Evolutionary conservation across 2,888 invertebrate genomes (phyloP).

Genomic region (Luperina nickerlii): DNA sequence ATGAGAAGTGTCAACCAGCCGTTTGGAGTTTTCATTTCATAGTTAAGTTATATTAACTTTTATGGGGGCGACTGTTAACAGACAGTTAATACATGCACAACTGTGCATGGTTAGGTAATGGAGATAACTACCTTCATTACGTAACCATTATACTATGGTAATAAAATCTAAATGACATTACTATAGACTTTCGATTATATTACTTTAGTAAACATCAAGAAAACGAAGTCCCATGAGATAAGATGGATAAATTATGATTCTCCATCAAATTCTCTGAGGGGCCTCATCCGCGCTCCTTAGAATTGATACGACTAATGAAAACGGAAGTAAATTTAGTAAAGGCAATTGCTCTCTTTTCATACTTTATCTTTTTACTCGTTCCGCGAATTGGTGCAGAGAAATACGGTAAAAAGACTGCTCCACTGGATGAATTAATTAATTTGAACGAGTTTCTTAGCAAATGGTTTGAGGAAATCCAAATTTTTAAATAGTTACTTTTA

Average conservation of each 20-base stretch:
- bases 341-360: conserved; percentile 36
- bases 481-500: background rate
- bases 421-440: conserved; percentile 12
- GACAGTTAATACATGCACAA: background rate
- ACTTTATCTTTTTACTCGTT: conserved; percentile 34
- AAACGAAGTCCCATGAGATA: conserved; percentile 1
- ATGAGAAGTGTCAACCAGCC: no score
- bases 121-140: background rate
- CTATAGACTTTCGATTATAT: background rate
- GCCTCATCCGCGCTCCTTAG: background rate
- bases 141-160: no score
- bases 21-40: no score
- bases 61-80: background rate
- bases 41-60: background rate
- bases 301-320: conserved; percentile 18
- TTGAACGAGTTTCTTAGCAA: background rate
- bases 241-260: conserved; percentile 40
- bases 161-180: background rate
- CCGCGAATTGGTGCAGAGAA: conserved; percentile 9
- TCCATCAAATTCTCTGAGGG: conserved; percentile 23
- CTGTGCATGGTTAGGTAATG: no score
- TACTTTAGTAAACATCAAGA: conserved; percentile 1
- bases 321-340: conserved; percentile 45
- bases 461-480: background rate
- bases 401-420: background rate